Conservation (phyloP, 2,797 vertebrate species). For the Garrulus glandarius region DNA sequence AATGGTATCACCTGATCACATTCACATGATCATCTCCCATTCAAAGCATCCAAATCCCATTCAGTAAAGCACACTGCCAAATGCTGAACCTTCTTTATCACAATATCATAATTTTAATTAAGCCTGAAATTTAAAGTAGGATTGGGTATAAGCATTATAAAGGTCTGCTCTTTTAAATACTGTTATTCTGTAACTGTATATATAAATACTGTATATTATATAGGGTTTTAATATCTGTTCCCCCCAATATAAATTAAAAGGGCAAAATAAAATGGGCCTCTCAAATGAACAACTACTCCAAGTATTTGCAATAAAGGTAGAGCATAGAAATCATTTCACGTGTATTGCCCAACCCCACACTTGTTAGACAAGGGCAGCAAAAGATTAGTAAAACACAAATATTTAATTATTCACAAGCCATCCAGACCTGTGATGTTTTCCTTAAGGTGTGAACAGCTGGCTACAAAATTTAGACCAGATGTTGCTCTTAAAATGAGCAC, state of each 20-base stretch:
- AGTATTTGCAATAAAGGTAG: not conserved
- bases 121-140: not conserved
- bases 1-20: not conserved
- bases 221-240: not conserved
- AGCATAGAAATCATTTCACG: not conserved
- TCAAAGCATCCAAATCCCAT: not conserved
- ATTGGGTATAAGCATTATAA: not conserved
- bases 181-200: too few species aligned
- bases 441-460: conserved; percentile 63
- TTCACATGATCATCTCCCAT: not conserved
- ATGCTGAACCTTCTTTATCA: not conserved
- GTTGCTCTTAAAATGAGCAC: conserved; percentile 37
- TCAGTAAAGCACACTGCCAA: not conserved
- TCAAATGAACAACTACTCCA: not conserved
- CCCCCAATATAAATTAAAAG: not conserved
- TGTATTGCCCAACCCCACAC: not conserved
- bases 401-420: conserved; percentile 56
- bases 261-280: not conserved
- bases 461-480: conserved; percentile 49
- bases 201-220: too few species aligned
- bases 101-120: not conserved
- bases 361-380: not conserved
- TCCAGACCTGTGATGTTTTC: conserved; percentile 6
- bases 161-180: not conserved
- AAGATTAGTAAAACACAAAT: conserved; percentile 32